These are phyloP conservation scores for Leptopilina clavipes DNA, from an alignment of 1,140 invertebrate species.

Conservation along the genomic window DNA sequence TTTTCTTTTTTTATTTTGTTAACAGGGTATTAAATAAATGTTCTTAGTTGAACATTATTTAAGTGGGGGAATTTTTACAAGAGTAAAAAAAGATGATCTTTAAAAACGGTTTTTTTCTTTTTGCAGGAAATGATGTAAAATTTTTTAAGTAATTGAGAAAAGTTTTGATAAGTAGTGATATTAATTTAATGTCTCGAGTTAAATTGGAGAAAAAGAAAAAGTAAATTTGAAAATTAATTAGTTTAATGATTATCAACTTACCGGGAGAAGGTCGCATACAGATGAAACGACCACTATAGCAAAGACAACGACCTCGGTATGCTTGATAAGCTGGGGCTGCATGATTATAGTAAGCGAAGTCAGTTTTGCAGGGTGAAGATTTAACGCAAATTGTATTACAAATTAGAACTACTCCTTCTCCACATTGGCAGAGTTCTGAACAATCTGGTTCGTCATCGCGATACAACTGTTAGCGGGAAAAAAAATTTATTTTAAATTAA, in stretches of 20 bases:
- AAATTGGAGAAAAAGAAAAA: neutral
- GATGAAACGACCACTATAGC: constrained; percentile 92
- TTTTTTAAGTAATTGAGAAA: too few relatives aligned
- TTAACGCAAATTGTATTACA: constrained; percentile 92
- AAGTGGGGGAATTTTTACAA: too few relatives aligned
- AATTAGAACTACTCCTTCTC: constrained; percentile 82
- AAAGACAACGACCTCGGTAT: constrained; percentile 89
- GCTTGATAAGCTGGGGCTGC: constrained; percentile 91
- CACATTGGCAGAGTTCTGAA: constrained; percentile 87
- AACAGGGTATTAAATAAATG: too few relatives aligned
- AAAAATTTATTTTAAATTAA: too few relatives aligned
- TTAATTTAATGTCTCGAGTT: neutral
- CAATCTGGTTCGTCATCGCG: constrained; percentile 89
- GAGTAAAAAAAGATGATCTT: too few relatives aligned
- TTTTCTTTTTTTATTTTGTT: too few relatives aligned
- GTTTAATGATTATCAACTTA: constrained; percentile 67
- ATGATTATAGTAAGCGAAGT: constrained; percentile 91
- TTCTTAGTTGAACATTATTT: too few relatives aligned
- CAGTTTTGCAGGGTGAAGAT: constrained; percentile 87
- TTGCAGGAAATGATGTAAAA: too few relatives aligned
- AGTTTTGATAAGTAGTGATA: neutral
- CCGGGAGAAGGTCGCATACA: constrained; percentile 90
- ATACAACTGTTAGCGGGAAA: constrained; percentile 81
- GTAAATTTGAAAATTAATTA: neutral
- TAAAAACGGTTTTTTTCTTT: too few relatives aligned